Conservation (phyloP, 2,797 vertebrate species). For the Coilia nasus region DNA sequence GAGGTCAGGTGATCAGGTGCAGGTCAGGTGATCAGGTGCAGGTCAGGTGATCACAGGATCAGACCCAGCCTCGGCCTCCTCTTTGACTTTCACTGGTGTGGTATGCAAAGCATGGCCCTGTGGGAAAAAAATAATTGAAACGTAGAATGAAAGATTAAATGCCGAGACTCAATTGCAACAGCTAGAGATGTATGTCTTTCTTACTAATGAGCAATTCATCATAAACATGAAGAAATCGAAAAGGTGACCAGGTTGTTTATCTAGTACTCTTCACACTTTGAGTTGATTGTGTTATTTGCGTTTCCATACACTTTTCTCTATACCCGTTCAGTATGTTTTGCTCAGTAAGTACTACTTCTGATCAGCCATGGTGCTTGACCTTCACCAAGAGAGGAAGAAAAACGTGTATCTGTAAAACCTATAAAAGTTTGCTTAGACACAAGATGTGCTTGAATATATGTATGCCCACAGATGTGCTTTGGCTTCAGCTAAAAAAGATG, state of each 20-base stretch:
- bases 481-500: background rate
- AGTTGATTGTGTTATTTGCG: background rate
- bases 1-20: too few relatives aligned
- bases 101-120: slow-evolving; percentile 36
- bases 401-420: background rate
- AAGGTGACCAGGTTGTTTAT: too few relatives aligned
- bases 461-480: background rate
- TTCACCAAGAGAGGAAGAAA: background rate
- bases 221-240: background rate
- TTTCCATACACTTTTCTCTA: background rate
- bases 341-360: background rate
- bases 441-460: background rate
- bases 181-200: background rate
- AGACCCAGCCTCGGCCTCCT: background rate
- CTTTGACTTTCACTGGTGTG: slow-evolving; percentile 37
- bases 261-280: background rate
- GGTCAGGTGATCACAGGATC: background rate
- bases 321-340: background rate
- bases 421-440: background rate
- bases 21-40: background rate
- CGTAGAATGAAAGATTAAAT: background rate
- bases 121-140: background rate
- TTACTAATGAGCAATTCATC: background rate
- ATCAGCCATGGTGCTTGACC: background rate
- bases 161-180: background rate